These are phyloP conservation scores for Cyclophora albipunctata DNA, from an alignment of 2,888 invertebrate genomes.

Conservation along the genomic window DNA sequence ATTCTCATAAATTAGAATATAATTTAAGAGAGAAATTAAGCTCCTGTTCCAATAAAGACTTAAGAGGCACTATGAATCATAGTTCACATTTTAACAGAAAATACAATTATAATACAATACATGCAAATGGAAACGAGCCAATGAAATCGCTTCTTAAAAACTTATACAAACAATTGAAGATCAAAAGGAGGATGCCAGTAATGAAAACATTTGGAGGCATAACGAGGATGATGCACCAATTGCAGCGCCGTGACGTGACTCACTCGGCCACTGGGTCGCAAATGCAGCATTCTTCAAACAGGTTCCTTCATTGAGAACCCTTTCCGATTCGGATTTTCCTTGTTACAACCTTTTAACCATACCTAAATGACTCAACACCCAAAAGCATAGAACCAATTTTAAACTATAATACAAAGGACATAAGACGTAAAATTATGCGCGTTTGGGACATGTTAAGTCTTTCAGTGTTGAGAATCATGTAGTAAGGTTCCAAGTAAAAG, in stretches of 20 bases:
- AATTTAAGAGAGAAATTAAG: no score
- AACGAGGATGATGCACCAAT: not conserved
- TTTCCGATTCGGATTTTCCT: slow-evolving; percentile 18
- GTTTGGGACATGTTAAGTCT: not conserved
- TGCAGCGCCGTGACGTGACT: slow-evolving; percentile 29
- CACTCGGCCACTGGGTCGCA: slow-evolving; percentile 55
- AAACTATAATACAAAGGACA: accelerated
- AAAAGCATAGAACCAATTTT: not conserved
- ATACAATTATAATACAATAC: no score
- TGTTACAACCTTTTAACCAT: slow-evolving; percentile 1
- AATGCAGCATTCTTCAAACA: slow-evolving; percentile 37
- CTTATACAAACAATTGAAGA: no score
- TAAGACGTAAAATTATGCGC: slow-evolving; percentile 6
- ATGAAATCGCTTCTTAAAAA: no score
- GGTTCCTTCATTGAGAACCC: slow-evolving; percentile 29
- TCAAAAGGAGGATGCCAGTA: not conserved
- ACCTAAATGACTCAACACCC: slow-evolving; percentile 9
- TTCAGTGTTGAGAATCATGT: slow-evolving; percentile 2
- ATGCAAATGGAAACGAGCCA: no score
- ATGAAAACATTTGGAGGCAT: not conserved
- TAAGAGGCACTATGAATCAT: no score
- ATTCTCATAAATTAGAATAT: no score
- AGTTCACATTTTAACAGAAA: no score
- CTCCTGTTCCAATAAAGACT: no score
- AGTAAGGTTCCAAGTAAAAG: slow-evolving; percentile 39